Conservation (phyloP, 2,113 vertebrate genomes). For the Neoarius graeffei region DNA sequence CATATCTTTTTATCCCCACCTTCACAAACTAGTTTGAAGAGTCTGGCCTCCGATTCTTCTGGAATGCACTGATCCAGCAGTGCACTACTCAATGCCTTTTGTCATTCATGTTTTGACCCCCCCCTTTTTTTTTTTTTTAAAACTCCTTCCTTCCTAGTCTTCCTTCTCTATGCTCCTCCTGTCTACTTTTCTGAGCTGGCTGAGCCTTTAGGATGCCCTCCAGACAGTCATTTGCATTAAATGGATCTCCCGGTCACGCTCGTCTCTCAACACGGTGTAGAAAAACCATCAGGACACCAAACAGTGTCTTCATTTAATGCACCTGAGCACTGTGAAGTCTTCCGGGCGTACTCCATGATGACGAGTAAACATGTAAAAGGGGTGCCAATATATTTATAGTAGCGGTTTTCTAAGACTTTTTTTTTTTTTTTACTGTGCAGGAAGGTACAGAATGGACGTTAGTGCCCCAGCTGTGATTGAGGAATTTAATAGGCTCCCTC, state of each 20-base stretch:
- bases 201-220: slow-evolving; percentile 40
- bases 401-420: background rate
- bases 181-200: slow-evolving; percentile 3
- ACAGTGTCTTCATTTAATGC: slow-evolving; percentile 32
- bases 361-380: background rate
- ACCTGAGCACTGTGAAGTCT: slow-evolving; percentile 27
- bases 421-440: background rate
- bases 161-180: slow-evolving; percentile 8
- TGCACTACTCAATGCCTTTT: background rate
- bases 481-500: slow-evolving; percentile 4
- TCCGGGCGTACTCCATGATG: slow-evolving; percentile 6
- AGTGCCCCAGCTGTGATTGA: background rate
- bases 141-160: background rate
- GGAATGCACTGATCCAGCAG: background rate
- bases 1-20: background rate
- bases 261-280: slow-evolving; percentile 19
- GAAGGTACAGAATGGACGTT: background rate
- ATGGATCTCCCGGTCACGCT: slow-evolving; percentile 43
- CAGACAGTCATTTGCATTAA: slow-evolving; percentile 49
- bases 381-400: background rate
- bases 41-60: background rate
- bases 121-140: background rate
- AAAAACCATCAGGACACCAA: slow-evolving; percentile 38
- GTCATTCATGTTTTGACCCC: background rate
- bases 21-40: background rate